Evolutionary conservation across 2,888 invertebrate genomes (phyloP), one percentile per base, ranked within the genome.

Genomic region (Atherix ibis): DNA sequence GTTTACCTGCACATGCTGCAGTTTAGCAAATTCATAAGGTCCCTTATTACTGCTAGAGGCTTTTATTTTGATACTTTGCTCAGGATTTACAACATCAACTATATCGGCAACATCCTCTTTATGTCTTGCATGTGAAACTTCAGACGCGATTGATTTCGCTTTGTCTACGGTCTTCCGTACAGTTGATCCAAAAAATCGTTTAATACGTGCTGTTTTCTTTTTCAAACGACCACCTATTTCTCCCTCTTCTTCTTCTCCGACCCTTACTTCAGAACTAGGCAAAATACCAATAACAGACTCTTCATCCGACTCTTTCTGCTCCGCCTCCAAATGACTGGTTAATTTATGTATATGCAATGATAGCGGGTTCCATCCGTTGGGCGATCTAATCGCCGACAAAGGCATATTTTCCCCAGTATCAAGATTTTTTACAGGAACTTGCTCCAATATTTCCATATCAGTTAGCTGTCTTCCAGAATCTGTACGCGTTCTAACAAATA

Each of bases 21-120:
- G 68, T 43, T 81, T 76, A 32, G 89, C 85, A 60, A 97, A 97
- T 61, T 98, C 95, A 53, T 88, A 91, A 0, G 94, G 95, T 0
- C 95, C 95, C 55, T 95, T 95, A 58, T 95, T 92, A 37, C 88
- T 88, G 51, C 87, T 88, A 2, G 91, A 85, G 0, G 94, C 92
- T 61, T 95, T 91, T 35, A 94, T 70, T 65, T 92, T 84, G 44
- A 83, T 82, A 51, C 75, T 76, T 44, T 76, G 77, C 43, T 84
- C 84, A 1, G 73, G 73, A 55, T 78, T 68, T 35, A 81, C 80
- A 40, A 83, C 82, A 52, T 87, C 85, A 1, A 76, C 75, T 29
- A 85, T 82, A 49, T 85, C 85, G 31, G 81, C 78, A 2, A 82
- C 78, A 52, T 85, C 84, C 49, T 85, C 87, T 47, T 81, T 83